A percentile compares a stretch with the other conserved stretches of the same genome.
Conservation (phyloP, 2,888 invertebrate species). For the Selenia dentaria region DNA sequence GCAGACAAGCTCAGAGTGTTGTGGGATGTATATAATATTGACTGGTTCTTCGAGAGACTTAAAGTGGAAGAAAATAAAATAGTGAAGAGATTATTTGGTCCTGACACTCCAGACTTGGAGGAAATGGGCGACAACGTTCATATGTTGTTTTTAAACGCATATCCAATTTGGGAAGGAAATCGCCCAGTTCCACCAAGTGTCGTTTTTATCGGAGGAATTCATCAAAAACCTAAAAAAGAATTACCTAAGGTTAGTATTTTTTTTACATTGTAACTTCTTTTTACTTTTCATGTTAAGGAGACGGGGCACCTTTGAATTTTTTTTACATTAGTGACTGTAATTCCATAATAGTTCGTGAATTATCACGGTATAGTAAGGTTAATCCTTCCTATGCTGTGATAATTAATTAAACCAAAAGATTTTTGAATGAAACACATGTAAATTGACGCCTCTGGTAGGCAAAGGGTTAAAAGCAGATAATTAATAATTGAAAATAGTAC, state of each 20-base stretch:
- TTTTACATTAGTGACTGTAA: too few relatives aligned
- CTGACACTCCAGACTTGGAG: constrained; percentile 33
- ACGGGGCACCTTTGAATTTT: too few relatives aligned
- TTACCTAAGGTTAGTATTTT: constrained; percentile 56
- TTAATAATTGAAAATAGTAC: too few relatives aligned
- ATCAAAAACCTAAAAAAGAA: constrained; percentile 54
- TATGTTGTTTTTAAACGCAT: constrained; percentile 64
- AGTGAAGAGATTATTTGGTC: constrained; percentile 39
- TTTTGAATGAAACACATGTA: too few relatives aligned
- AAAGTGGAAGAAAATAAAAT: constrained; percentile 22
- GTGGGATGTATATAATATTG: constrained; percentile 3
- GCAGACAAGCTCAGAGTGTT: constrained; percentile 35
- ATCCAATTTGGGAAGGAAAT: constrained; percentile 55
- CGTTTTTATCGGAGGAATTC: constrained; percentile 66
- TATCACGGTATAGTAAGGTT: too few relatives aligned
- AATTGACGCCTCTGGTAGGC: too few relatives aligned
- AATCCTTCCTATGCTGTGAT: too few relatives aligned
- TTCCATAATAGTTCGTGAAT: too few relatives aligned
- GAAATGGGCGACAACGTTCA: constrained; percentile 48
- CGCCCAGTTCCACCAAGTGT: constrained; percentile 64
- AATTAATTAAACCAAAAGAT: too few relatives aligned
- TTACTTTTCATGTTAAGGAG: constrained; percentile 63
- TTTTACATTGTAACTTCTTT: constrained; percentile 52
- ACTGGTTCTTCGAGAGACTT: background rate
- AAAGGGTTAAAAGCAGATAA: too few relatives aligned